A percentile compares a stretch with the other conserved stretches of the same genome.
phyloP scores from a whole-genome alignment of 2,888 invertebrate species.

The Terebella lapidaria region DNA sequence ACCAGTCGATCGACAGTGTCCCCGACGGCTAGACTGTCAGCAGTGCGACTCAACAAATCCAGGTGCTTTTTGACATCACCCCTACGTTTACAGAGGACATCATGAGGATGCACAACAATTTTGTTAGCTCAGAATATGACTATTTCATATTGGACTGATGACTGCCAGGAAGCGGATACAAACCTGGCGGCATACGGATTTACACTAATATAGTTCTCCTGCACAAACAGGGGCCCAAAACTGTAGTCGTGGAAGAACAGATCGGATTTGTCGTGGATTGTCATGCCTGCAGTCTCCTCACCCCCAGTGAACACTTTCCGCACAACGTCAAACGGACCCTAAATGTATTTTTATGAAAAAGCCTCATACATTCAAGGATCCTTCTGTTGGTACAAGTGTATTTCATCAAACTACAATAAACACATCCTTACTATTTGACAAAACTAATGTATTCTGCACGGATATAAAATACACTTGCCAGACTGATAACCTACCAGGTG shows the following conservation, averaged over 20 bases:
- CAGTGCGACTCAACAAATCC: conserved; percentile 70
- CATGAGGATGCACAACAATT: background rate
- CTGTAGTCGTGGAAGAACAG: conserved; percentile 97
- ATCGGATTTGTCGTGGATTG: conserved; percentile 70
- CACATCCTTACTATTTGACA: too few species aligned
- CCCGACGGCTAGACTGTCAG: conserved; percentile 79
- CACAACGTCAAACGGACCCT: conserved; percentile 92
- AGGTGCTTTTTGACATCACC: conserved; percentile 58
- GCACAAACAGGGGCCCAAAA: conserved; percentile 91
- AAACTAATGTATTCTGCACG: too few species aligned
- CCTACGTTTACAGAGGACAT: conserved; percentile 28
- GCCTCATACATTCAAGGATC: too few species aligned
- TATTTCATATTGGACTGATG: too few species aligned
- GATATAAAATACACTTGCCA: too few species aligned
- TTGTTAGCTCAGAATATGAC: too few species aligned
- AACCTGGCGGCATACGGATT: conserved; percentile 72
- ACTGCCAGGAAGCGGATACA: too few species aligned
- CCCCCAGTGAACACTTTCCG: conserved; percentile 75
- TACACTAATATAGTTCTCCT: conserved; percentile 89
- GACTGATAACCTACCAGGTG: conserved; percentile 67
- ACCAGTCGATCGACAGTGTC: conserved; percentile 81
- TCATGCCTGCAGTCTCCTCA: conserved; percentile 46
- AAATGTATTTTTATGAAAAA: too few species aligned
- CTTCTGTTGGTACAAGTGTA: too few species aligned
- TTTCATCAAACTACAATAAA: too few species aligned